These are phyloP conservation scores for Pangasius djambal DNA, from an alignment of 2,797 vertebrate species.

Conservation along the genomic window DNA sequence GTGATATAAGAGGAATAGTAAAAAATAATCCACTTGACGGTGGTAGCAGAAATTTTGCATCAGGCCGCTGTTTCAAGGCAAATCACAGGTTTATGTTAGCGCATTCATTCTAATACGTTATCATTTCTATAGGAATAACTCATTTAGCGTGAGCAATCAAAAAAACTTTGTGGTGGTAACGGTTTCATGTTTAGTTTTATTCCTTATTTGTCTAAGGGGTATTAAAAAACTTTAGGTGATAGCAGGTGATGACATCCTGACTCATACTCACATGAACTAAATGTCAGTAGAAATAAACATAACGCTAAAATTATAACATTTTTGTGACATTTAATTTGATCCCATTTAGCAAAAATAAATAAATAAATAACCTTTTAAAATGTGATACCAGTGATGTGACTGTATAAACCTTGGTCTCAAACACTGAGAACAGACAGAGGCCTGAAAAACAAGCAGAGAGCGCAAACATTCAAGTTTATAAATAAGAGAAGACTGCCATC, in stretches of 20 bases:
- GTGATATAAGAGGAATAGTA: not conserved
- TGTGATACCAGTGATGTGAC: not conserved
- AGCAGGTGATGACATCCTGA: not conserved
- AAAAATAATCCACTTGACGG: no score
- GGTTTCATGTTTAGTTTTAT: not conserved
- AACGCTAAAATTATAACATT: no score
- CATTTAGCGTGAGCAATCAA: not conserved
- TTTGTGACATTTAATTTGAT: not conserved
- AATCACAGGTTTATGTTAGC: not conserved
- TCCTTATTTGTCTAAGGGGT: not conserved
- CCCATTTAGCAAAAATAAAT: not conserved
- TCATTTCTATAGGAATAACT: not conserved
- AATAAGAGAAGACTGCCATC: constrained; percentile 69
- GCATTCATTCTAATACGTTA: not conserved
- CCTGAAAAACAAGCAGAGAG: not conserved
- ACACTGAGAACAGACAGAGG: not conserved
- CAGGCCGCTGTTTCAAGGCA: not conserved
- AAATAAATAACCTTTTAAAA: not conserved
- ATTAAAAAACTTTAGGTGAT: not conserved
- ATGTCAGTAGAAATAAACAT: not conserved
- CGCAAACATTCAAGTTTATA: constrained; percentile 38
- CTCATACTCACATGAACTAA: not conserved
- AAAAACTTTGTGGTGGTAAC: not conserved
- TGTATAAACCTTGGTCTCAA: not conserved
- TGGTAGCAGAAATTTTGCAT: no score